These are phyloP conservation scores for Anoplolepis gracilipes DNA, from an alignment of 1,140 invertebrate genomes.

Conservation along the genomic window DNA sequence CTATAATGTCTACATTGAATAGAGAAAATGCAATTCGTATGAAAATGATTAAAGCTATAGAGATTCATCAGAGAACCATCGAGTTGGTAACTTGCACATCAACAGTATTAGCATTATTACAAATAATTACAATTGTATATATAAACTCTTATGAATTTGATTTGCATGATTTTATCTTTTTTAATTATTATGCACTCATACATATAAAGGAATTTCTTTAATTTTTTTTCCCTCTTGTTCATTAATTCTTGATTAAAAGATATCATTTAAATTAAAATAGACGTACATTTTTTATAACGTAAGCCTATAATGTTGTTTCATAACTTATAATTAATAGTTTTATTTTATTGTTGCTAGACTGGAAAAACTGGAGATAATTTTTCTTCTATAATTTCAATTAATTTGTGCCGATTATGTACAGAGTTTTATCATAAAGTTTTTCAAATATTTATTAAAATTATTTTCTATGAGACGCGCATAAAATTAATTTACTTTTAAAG, in stretches of 20 bases:
- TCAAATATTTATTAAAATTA: neutral
- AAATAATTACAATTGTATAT: neutral
- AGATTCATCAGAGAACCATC: slow-evolving; percentile 28
- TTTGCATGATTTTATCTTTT: neutral
- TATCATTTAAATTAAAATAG: neutral
- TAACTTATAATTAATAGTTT: neutral
- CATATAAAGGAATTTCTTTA: neutral
- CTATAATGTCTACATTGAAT: neutral
- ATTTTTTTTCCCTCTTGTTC: neutral
- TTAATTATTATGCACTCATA: neutral
- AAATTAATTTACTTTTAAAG: neutral
- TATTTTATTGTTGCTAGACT: neutral
- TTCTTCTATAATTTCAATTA: slow-evolving; percentile 1
- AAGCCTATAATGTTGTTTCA: neutral
- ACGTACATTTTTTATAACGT: neutral
- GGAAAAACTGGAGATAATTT: too few relatives aligned
- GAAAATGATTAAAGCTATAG: slow-evolving; percentile 22
- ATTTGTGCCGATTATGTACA: neutral
- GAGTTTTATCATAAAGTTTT: neutral
- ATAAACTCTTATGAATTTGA: neutral
- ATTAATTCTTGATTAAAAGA: neutral
- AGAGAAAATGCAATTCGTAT: neutral
- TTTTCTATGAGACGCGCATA: neutral
- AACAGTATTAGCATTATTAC: neutral
- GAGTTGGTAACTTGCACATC: slow-evolving; percentile 4